A percentile compares a stretch with the other conserved stretches of the same genome.
phyloP scores from a whole-genome alignment of 2,888 invertebrate genomes.

The Drosophila colorata region DNA sequence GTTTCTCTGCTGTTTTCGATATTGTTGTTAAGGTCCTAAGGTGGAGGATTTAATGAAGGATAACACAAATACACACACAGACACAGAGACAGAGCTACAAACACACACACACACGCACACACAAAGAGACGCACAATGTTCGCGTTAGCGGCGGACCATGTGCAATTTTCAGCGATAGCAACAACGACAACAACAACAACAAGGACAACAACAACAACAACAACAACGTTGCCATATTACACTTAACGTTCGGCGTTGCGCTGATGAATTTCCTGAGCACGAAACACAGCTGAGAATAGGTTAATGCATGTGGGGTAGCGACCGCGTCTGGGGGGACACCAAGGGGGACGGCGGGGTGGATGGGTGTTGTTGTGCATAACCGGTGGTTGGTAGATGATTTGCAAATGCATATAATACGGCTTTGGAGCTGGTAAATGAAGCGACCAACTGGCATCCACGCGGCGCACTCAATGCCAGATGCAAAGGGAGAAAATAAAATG shows the following conservation, averaged over 20 bases:
- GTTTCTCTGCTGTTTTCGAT: conserved; percentile 65
- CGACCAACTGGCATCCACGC: not conserved
- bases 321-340: not conserved
- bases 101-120: conserved; percentile 8
- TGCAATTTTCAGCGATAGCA: conserved; percentile 43
- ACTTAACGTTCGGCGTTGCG: conserved; percentile 32
- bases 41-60: conserved; percentile 80
- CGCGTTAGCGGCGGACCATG: conserved; percentile 40
- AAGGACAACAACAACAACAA: conserved; percentile 2
- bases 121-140: conserved; percentile 24
- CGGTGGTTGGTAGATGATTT: not conserved
- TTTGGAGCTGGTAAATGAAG: conserved; percentile 1
- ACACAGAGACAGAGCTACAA: conserved; percentile 13
- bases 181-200: conserved; percentile 9
- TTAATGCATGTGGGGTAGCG: conserved; percentile 33
- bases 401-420: not conserved
- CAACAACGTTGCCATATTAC: conserved; percentile 6
- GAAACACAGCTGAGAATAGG: conserved; percentile 43
- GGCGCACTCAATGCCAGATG: not conserved
- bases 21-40: conserved; percentile 69
- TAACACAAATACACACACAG: conserved; percentile 54
- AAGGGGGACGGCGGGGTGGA: not conserved
- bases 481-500: not conserved
- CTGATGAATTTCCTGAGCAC: conserved; percentile 65
- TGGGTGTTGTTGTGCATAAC: not conserved